Base-by-base conservation (phyloP, 2,888 invertebrate species). In the Xylota sylvarum region DNA sequence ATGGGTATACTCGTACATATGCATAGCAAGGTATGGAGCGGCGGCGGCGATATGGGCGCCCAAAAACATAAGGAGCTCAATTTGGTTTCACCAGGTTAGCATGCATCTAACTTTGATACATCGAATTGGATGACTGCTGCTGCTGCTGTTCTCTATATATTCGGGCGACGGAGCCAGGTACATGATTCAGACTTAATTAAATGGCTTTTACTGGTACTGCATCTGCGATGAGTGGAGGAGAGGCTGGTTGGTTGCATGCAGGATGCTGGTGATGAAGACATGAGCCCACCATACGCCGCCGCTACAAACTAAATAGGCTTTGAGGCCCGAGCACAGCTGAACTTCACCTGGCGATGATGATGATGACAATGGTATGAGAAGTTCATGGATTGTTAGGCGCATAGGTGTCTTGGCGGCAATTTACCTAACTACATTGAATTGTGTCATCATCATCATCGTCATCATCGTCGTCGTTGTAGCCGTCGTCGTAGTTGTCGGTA, bases 151-250 rank as follows among this genome's bases (percentile, higher is more conserved):
- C 70, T 48, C 72, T 67, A 3, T 23, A 23, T 23, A 23, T 23
- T 23, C 60, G 79, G 72, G 76, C 88, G 77, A 48, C 65, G 32
- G 27, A 64, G 43, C 69, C 43, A 60, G 82, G 88, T 89, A 88
- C 88, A 88, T 89, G 88, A 88, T 89, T 87, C 88, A 88, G 88
- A 89, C 88, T 89, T 89, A 89, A 89, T 89, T 89, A 89, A 89
- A 89, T 89, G 88, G 89, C 88, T 89, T 89, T 89, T 89, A 89
- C 88, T 85, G 79, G 88, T 88, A 87, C 80, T 88, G 88, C 85
- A 88, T 88, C 82, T 88, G 86, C 87, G 88, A 88, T 88, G 86
- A 88, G 88, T 67, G 72, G 80, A 73, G 72, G 73, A 72, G 35
- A 48, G 64, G 17, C 27, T 43, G 46, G 40, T 50, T 56, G 50